Base-by-base conservation (phyloP, 1,140 invertebrate genomes). In the Bombyx mandarina region DNA sequence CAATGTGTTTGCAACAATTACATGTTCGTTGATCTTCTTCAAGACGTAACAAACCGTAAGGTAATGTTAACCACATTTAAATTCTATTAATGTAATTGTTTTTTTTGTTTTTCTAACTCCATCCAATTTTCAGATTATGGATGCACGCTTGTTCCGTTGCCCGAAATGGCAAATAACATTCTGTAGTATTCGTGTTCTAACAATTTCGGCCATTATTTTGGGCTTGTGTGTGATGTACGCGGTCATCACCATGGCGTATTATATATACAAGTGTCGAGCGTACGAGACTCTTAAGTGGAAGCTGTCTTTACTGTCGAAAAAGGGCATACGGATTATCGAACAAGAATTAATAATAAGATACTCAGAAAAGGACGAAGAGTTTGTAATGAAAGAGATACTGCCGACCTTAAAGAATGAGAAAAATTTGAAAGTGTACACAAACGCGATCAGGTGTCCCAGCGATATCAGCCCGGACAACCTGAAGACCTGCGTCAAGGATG, bases 351-450 rank as follows among this genome's bases (percentile, higher is more conserved):
- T 72, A 1, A 63, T 82, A 1, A 71, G 70, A 59, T 84, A 75
- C 63, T 61, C 71, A 6, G 71, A 80, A 59, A 56, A 63, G 5
- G 82, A 86, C 51, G 76, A 84, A 64, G 81, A 82, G 54, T 86
- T 84, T 58, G 74, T 84, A 1, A 51, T 77, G 7, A 76, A 73
- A 60, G 77, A 84, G 57, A 65, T 86, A 10, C 45, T 84, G 52
- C 73, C 81, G 3, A 67, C 61, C 35, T 65, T 84, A 45, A 74
- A 62, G 53, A 63, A 57, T 22, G 63, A 76, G 22, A 73, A 73
- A 61, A 67, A 64, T 58, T 48, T 77, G 26, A 72, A 75, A 52
- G 55, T 79, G 35, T 63, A 76, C 45, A 60, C 66, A 42, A 67
- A 68, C 63, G 69, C 69, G 9, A 69, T 79, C 12, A 61, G 61